These are phyloP conservation scores for Bruchidius siliquastri DNA, from an alignment of 2,888 invertebrate species.

Conservation along the genomic window DNA sequence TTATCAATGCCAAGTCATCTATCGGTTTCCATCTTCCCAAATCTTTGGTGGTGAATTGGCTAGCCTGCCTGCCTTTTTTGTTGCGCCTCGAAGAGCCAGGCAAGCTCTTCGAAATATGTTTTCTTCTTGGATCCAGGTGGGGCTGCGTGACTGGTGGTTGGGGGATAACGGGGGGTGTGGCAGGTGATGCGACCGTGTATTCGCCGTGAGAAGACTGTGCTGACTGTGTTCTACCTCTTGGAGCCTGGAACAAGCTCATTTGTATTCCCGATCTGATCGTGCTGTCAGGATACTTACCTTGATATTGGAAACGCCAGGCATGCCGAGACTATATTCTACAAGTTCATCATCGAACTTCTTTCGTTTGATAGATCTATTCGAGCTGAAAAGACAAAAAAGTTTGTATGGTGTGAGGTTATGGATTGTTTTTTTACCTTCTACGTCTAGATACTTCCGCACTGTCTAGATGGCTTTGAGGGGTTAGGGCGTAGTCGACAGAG, in stretches of 20 bases:
- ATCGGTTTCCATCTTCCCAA: conserved; percentile 95
- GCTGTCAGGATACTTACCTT: conserved; percentile 32
- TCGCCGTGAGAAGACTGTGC: conserved; percentile 45
- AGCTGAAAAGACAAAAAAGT: conserved; percentile 52
- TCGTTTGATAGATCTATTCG: conserved; percentile 90
- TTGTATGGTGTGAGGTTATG: conserved; percentile 8
- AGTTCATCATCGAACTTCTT: conserved; percentile 96
- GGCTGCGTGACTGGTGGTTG: conserved; percentile 36
- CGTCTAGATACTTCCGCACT: conserved; percentile 40
- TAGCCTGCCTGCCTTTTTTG: conserved; percentile 59
- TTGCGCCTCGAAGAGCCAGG: conserved; percentile 47
- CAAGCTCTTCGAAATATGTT: conserved; percentile 45
- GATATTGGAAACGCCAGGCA: conserved; percentile 51
- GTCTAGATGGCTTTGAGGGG: conserved; percentile 32
- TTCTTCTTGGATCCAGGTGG: conserved; percentile 42
- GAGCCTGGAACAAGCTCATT: conserved; percentile 32
- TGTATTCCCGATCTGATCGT: not conserved
- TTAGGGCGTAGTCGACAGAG: conserved; percentile 27
- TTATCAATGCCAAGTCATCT: conserved; percentile 90
- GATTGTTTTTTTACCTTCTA: conserved; percentile 33
- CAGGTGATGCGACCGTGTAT: conserved; percentile 34
- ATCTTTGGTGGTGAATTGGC: conserved; percentile 73
- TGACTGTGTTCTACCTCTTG: conserved; percentile 45
- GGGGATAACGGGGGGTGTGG: conserved; percentile 34
- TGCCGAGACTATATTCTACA: conserved; percentile 81